phyloP scores from a whole-genome alignment of 2,888 invertebrate genomes.

The Scelioninae gen. 2 region DNA sequence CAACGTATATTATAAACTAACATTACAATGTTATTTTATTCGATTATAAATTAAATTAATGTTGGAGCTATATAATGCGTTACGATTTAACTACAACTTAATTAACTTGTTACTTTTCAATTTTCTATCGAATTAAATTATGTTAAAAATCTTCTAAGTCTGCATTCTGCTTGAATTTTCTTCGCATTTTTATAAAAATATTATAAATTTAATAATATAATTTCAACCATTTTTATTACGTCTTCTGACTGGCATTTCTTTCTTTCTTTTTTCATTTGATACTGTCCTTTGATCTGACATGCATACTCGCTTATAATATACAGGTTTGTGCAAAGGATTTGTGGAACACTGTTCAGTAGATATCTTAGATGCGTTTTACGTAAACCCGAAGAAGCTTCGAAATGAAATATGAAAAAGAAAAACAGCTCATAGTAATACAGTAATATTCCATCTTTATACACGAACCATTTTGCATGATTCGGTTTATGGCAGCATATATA shows the following conservation, averaged over 20 bases:
- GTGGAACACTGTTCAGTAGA: slow-evolving; percentile 32
- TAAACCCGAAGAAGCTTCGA: slow-evolving; percentile 48
- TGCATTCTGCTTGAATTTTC: no score
- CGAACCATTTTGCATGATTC: slow-evolving; percentile 49
- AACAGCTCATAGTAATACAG: slow-evolving; percentile 50
- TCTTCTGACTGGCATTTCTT: neutral
- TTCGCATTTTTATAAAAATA: no score
- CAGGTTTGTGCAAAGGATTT: slow-evolving; percentile 51
- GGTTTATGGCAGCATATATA: slow-evolving; percentile 43
- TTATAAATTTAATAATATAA: no score
- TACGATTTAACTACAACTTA: no score
- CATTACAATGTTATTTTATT: no score
- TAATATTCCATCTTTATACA: slow-evolving; percentile 52
- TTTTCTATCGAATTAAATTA: no score
- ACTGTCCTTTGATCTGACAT: slow-evolving; percentile 48
- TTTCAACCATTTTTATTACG: neutral
- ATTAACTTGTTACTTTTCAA: no score
- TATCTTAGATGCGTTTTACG: slow-evolving; percentile 48
- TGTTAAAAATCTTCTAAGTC: no score
- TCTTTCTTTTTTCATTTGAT: slow-evolving; percentile 30
- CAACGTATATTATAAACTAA: no score
- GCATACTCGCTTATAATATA: slow-evolving; percentile 49
- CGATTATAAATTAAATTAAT: no score
- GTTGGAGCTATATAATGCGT: no score
- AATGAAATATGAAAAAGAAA: slow-evolving; percentile 55